Percentiles rank a stretch among this genome's conserved stretches.
Evolutionary conservation across 2,888 invertebrate genomes (phyloP).

Genomic region (Spodoptera littoralis): DNA sequence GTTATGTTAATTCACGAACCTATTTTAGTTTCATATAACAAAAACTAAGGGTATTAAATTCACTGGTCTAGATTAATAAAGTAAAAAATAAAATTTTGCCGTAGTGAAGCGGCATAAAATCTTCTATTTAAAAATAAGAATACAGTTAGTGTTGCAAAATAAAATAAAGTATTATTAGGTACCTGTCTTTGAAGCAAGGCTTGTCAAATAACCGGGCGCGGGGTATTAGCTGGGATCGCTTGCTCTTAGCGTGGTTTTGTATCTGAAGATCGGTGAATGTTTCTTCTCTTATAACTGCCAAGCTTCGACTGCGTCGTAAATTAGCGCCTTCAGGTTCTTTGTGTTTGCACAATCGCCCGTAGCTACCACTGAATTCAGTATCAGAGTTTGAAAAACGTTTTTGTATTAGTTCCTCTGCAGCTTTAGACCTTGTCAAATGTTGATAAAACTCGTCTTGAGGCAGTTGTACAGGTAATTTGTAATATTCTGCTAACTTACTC

Average conservation of each 20-base stretch:
- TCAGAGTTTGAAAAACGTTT: slow-evolving; percentile 84
- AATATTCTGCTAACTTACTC: slow-evolving; percentile 85
- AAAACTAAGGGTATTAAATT: too few species aligned
- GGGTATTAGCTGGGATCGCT: slow-evolving; percentile 93
- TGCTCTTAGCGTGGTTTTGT: slow-evolving; percentile 89
- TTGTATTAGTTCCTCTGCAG: slow-evolving; percentile 82
- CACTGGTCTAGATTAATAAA: too few species aligned
- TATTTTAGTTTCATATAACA: too few species aligned
- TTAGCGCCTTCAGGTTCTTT: slow-evolving; percentile 87
- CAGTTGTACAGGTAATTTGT: slow-evolving; percentile 82
- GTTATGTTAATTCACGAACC: too few species aligned
- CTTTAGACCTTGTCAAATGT: slow-evolving; percentile 83
- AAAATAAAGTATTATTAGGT: slow-evolving; percentile 59
- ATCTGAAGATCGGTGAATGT: slow-evolving; percentile 92
- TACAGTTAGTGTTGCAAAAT: not conserved
- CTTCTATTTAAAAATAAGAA: not conserved
- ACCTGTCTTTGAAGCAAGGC: slow-evolving; percentile 93
- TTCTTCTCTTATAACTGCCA: slow-evolving; percentile 94
- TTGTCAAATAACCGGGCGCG: slow-evolving; percentile 94
- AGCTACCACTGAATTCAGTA: slow-evolving; percentile 84
- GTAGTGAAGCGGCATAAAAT: too few species aligned
- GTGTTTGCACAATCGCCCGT: slow-evolving; percentile 85
- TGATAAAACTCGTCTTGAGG: slow-evolving; percentile 87
- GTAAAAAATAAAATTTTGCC: too few species aligned
- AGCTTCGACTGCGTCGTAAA: slow-evolving; percentile 91